These are phyloP conservation scores for Aphidius ervi DNA, from an alignment of 1,140 invertebrate species.

Conservation along the genomic window DNA sequence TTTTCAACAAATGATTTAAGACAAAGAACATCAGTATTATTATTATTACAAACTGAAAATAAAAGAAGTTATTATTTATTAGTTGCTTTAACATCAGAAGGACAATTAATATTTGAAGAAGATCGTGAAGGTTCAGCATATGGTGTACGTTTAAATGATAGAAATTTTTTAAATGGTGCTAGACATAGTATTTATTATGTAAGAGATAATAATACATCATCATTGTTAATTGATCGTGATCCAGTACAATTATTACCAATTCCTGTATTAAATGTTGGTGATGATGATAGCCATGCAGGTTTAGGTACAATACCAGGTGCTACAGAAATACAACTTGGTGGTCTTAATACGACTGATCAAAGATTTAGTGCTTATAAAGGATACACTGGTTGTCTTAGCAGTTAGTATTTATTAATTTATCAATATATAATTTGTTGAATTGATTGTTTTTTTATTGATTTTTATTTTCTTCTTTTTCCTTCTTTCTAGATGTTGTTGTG, in stretches of 20 bases:
- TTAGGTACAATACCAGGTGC: slow-evolving; percentile 54
- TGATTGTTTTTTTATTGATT: not conserved
- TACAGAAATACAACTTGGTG: slow-evolving; percentile 81
- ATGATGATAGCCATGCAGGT: slow-evolving; percentile 58
- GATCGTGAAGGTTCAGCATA: slow-evolving; percentile 71
- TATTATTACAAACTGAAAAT: slow-evolving; percentile 77
- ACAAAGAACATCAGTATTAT: slow-evolving; percentile 69
- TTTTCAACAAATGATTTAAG: slow-evolving; percentile 76
- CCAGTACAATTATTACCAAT: slow-evolving; percentile 65
- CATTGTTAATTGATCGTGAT: slow-evolving; percentile 71
- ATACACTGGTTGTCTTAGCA: slow-evolving; percentile 85
- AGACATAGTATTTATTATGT: slow-evolving; percentile 83
- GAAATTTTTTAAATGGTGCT: slow-evolving; percentile 77
- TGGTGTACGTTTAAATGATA: slow-evolving; percentile 66
- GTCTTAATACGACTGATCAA: slow-evolving; percentile 75
- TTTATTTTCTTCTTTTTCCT: slow-evolving; percentile 9
- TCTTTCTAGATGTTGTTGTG: slow-evolving; percentile 69
- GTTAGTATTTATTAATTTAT: slow-evolving; percentile 55
- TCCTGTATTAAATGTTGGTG: slow-evolving; percentile 62
- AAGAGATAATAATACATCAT: slow-evolving; percentile 66
- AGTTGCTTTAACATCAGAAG: slow-evolving; percentile 74
- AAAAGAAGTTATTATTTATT: slow-evolving; percentile 79
- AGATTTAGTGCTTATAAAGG: slow-evolving; percentile 75
- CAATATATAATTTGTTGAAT: not conserved
- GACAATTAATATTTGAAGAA: slow-evolving; percentile 79